A percentile compares a stretch with the other conserved stretches of the same genome.
phyloP scores from a whole-genome alignment of 2,888 invertebrate species.

The Diabrotica balteata region DNA sequence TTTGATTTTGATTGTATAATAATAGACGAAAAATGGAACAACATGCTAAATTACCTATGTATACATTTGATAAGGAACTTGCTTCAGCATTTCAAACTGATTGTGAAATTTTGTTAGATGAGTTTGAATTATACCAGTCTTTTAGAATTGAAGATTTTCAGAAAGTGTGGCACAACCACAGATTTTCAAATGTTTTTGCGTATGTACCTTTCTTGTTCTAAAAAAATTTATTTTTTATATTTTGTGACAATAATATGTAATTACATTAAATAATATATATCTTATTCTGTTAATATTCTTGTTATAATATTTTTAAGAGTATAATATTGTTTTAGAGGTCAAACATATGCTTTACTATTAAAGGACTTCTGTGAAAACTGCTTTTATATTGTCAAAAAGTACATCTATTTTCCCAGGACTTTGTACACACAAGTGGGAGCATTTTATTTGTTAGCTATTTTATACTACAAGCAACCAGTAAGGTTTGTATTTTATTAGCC shows the following conservation, averaged over 20 bases:
- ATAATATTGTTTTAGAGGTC: conserved; percentile 43
- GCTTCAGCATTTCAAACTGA: conserved; percentile 49
- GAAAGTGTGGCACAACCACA: conserved; percentile 46
- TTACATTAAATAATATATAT: too few relatives aligned
- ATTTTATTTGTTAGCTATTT: conserved; percentile 51
- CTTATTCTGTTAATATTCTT: too few relatives aligned
- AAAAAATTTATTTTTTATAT: not conserved
- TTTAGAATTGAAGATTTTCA: conserved; percentile 46
- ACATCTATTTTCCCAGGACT: conserved; percentile 43
- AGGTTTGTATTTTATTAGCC: conserved; percentile 41
- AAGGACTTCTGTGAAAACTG: conserved; percentile 46
- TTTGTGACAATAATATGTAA: too few relatives aligned
- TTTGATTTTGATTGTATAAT: too few relatives aligned
- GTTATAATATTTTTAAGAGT: too few relatives aligned
- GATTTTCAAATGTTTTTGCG: conserved; percentile 49
- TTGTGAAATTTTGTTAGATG: conserved; percentile 47
- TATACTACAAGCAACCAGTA: conserved; percentile 55
- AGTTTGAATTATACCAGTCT: conserved; percentile 44
- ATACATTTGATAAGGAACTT: conserved; percentile 41
- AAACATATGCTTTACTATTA: conserved; percentile 41
- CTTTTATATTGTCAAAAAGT: conserved; percentile 48
- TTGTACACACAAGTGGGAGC: conserved; percentile 49
- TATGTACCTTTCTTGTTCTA: conserved; percentile 35
- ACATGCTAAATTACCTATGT: conserved; percentile 10
- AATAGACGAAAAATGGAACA: too few relatives aligned